Percentiles rank a stretch among this genome's conserved stretches.
Evolutionary conservation across 2,797 vertebrate genomes (phyloP).

Genomic region (Aulostomus chinensis): DNA sequence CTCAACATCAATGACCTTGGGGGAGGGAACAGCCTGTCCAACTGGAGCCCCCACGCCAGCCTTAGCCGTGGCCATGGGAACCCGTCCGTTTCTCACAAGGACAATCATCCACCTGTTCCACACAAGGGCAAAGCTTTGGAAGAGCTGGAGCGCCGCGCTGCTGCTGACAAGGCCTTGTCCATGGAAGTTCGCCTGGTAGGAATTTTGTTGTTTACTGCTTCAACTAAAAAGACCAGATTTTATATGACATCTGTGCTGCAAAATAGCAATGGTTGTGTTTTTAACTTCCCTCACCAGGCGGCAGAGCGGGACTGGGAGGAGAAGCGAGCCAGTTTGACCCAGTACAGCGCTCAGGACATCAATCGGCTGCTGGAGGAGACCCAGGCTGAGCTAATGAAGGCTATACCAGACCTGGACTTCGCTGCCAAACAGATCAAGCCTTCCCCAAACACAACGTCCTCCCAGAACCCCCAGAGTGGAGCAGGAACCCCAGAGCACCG

Average conservation of each 20-base stretch:
- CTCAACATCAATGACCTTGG: slow-evolving; percentile 86
- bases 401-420: slow-evolving; percentile 96
- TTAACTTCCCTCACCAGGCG: slow-evolving; percentile 76
- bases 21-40: slow-evolving; percentile 74
- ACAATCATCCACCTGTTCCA: slow-evolving; percentile 79
- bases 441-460: slow-evolving; percentile 51
- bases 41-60: slow-evolving; percentile 81
- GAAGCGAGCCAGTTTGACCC: slow-evolving; percentile 92
- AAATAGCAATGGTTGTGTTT: not conserved
- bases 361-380: slow-evolving; percentile 97
- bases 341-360: slow-evolving; percentile 98
- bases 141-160: slow-evolving; percentile 86
- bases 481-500: slow-evolving; percentile 85
- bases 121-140: slow-evolving; percentile 86
- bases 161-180: slow-evolving; percentile 87
- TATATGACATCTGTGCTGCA: not conserved
- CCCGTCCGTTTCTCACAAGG: slow-evolving; percentile 71
- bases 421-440: slow-evolving; percentile 90
- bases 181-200: slow-evolving; percentile 90
- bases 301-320: slow-evolving; percentile 98
- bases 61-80: slow-evolving; percentile 69
- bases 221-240: no score
- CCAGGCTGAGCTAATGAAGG: slow-evolving; percentile 96
- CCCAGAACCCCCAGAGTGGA: slow-evolving; percentile 51
- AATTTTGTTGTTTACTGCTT: not conserved